Percentiles rank a stretch among this genome's conserved stretches.
These are phyloP conservation scores for Meriones unguiculatus DNA, from an alignment of 2,113 vertebrate species.

Conservation along the genomic window DNA sequence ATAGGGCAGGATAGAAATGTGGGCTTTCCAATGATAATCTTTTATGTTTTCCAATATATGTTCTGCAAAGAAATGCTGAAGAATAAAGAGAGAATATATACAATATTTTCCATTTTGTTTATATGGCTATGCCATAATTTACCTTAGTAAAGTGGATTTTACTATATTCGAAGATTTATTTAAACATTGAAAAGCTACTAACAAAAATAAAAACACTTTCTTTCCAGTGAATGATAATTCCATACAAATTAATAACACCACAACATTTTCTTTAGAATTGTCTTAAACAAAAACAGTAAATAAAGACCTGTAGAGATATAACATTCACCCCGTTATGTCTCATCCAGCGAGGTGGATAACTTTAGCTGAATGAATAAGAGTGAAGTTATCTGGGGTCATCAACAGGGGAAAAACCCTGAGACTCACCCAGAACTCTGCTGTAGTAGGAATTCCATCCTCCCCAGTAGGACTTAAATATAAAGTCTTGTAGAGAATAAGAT, in stretches of 20 bases:
- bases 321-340: not conserved
- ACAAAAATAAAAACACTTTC: not conserved
- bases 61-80: not conserved
- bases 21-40: not conserved
- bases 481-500: constrained; percentile 87
- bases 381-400: not conserved
- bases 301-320: not conserved
- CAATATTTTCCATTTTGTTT: not conserved
- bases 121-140: not conserved
- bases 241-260: not conserved
- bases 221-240: not conserved
- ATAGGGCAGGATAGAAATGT: not conserved
- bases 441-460: constrained; percentile 87
- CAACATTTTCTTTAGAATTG: not conserved
- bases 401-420: constrained; percentile 29
- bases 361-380: not conserved
- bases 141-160: not conserved
- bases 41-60: not conserved
- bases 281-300: not conserved
- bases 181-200: not conserved
- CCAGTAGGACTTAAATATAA: constrained; percentile 84
- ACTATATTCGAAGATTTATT: constrained; percentile 22
- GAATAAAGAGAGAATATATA: not conserved
- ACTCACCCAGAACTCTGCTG: constrained; percentile 87
- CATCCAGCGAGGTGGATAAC: not conserved